Evolutionary conservation across 2,797 vertebrate genomes (phyloP).

Genomic region (Limnodromus scolopaceus): DNA sequence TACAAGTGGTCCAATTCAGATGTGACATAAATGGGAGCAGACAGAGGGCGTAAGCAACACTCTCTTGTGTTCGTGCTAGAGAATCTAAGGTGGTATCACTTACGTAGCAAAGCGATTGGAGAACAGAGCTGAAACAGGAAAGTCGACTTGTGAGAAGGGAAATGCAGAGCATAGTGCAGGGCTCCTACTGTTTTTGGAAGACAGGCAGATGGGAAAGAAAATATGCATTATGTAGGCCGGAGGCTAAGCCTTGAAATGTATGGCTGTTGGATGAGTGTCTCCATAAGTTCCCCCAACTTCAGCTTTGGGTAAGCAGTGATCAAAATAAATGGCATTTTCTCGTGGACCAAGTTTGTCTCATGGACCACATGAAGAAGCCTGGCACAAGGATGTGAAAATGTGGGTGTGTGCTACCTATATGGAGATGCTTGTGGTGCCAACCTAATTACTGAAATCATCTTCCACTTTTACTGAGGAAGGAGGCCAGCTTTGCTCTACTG

Average conservation of each 20-base stretch:
- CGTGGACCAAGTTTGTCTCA: not conserved
- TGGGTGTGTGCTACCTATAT: not conserved
- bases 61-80: not conserved
- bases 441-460: not conserved
- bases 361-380: not conserved
- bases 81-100: not conserved
- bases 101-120: not conserved
- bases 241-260: not conserved
- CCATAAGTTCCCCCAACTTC: not conserved
- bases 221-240: not conserved
- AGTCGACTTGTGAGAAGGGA: not conserved
- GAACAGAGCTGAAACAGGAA: not conserved
- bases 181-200: not conserved
- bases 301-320: not conserved
- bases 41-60: not conserved
- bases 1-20: not conserved
- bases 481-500: not conserved
- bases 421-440: not conserved
- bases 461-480: not conserved
- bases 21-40: conserved; percentile 4
- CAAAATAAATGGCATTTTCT: not conserved
- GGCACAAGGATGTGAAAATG: not conserved
- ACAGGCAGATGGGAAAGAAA: not conserved
- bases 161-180: not conserved
- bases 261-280: not conserved